Evolutionary conservation across 2,113 vertebrate genomes (phyloP).

Genomic region (Myanophis thanlyinensis): DNA sequence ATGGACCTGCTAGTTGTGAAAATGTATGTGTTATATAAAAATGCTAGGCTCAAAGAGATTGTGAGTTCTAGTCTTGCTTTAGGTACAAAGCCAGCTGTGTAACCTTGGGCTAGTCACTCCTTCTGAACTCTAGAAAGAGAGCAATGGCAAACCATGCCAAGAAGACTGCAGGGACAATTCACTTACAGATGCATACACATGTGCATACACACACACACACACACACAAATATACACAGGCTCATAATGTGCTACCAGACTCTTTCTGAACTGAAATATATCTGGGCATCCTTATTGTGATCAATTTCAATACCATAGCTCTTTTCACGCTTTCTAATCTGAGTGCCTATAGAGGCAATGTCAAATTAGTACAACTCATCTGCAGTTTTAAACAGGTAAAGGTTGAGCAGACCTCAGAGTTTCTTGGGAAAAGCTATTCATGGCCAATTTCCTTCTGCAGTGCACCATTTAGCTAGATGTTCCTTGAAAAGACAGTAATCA

Average conservation of each 20-base stretch:
- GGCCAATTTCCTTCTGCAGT: not conserved
- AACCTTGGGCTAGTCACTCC: not conserved
- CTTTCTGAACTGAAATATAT: not conserved
- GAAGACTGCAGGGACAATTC: not conserved
- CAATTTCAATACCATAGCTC: not conserved
- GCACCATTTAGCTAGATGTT: not conserved
- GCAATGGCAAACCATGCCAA: not conserved
- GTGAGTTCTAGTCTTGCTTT: not conserved
- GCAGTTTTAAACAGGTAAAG: not conserved
- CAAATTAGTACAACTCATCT: constrained; percentile 15
- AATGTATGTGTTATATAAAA: not conserved
- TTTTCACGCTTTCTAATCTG: constrained; percentile 18
- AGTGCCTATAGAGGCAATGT: constrained; percentile 8
- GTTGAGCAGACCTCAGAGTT: not conserved
- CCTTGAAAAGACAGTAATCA: not conserved
- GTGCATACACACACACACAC: not conserved
- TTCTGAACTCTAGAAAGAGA: not conserved
- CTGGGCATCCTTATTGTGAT: not conserved
- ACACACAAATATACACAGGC: not conserved
- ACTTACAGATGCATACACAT: not conserved
- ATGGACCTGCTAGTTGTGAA: not conserved
- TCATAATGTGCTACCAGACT: not conserved
- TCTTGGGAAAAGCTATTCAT: not conserved
- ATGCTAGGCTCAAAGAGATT: not conserved
- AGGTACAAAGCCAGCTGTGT: not conserved